Percentiles rank a stretch among this genome's conserved stretches.
Evolutionary conservation across 2,113 vertebrate genomes (phyloP).

Genomic region (Charina bottae): DNA sequence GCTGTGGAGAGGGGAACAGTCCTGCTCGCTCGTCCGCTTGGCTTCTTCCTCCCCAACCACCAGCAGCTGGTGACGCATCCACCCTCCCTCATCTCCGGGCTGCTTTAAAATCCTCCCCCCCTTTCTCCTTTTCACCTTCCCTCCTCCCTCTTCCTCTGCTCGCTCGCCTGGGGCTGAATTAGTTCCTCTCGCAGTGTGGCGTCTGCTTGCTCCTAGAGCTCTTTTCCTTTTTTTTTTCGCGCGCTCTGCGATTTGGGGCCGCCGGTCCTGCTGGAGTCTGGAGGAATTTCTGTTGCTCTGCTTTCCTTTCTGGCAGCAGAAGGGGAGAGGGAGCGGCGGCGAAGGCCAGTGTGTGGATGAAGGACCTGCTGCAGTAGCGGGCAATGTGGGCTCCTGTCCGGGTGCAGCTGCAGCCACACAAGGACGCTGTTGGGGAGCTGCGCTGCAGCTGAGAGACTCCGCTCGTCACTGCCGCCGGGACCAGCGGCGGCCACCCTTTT

Average conservation of each 20-base stretch:
- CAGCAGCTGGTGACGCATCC: not conserved
- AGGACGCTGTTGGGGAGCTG: constrained; percentile 60
- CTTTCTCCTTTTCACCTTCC: not conserved
- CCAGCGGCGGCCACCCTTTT: constrained; percentile 43
- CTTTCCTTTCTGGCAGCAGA: constrained; percentile 8
- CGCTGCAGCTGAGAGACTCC: constrained; percentile 39
- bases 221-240: not conserved
- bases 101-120: not conserved
- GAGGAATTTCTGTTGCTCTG: constrained; percentile 46
- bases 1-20: not conserved
- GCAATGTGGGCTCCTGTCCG: constrained; percentile 57
- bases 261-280: constrained; percentile 51
- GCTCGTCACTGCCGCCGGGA: constrained; percentile 37
- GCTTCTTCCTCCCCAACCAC: not conserved
- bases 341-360: not conserved
- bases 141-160: constrained; percentile 17
- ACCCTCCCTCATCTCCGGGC: not conserved
- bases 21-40: not conserved
- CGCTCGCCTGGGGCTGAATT: constrained; percentile 47
- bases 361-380: constrained; percentile 48
- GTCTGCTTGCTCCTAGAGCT: constrained; percentile 19
- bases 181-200: constrained; percentile 30
- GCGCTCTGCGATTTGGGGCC: not conserved
- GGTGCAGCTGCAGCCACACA: constrained; percentile 41
- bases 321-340: constrained; percentile 27